Percentiles rank a stretch among this genome's conserved stretches.
Evolutionary conservation across 1,140 invertebrate genomes (phyloP).

Genomic region (Neotoxoptera formosana): DNA sequence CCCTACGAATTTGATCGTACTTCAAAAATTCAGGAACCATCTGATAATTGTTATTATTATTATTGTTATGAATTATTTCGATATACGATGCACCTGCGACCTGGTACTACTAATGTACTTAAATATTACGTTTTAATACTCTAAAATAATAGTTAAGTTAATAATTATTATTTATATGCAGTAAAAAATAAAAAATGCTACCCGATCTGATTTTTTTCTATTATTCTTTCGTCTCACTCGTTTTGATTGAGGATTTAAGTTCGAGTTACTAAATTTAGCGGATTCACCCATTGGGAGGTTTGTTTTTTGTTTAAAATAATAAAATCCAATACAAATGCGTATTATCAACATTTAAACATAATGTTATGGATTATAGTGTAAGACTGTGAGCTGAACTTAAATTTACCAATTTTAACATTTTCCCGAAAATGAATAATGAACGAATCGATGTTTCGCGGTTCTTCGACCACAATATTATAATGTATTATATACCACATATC

Average conservation of each 20-base stretch:
- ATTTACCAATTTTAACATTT: background rate
- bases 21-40: constrained; percentile 1
- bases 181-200: background rate
- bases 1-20: background rate
- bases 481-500: background rate
- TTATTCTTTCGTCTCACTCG: background rate
- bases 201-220: background rate
- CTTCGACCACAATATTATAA: background rate
- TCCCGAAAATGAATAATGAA: no score
- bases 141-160: background rate
- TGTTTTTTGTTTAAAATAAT: background rate
- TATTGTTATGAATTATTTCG: background rate
- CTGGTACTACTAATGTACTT: background rate
- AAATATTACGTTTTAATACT: background rate
- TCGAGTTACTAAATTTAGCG: background rate
- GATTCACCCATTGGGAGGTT: background rate
- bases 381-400: no score
- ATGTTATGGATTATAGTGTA: background rate
- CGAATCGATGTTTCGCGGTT: background rate
- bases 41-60: background rate
- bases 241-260: background rate
- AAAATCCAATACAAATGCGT: background rate
- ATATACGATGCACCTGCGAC: background rate
- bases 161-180: no score
- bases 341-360: background rate